Evolutionary conservation across 2,888 invertebrate species (phyloP).

Genomic region (Sphaeridia pumilis): DNA sequence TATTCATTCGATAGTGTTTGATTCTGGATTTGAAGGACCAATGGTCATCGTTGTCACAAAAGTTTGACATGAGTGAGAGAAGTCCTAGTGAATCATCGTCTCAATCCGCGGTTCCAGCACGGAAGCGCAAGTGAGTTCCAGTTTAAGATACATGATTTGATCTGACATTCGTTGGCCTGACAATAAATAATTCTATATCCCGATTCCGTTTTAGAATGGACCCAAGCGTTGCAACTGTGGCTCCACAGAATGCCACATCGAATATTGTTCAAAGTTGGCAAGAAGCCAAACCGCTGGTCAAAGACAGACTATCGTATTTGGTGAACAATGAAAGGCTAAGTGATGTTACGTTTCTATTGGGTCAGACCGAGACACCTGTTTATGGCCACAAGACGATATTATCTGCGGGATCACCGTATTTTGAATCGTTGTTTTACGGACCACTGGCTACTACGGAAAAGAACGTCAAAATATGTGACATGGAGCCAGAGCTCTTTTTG

Average conservation of each 20-base stretch:
- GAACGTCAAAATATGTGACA: constrained; percentile 60
- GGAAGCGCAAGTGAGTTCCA: constrained; percentile 5
- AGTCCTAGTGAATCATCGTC: no score
- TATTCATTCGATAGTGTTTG: no score
- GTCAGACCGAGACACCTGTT: constrained; percentile 47
- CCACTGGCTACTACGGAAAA: constrained; percentile 50
- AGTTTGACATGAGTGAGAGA: no score
- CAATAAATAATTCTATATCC: no score
- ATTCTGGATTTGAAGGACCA: no score
- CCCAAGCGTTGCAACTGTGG: no score
- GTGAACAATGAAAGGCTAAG: constrained; percentile 54
- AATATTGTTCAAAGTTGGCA: constrained; percentile 42
- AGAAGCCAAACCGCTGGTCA: constrained; percentile 60
- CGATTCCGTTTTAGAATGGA: no score
- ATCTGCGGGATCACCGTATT: constrained; percentile 70
- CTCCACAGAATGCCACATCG: no score
- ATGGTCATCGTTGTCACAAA: no score
- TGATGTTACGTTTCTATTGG: constrained; percentile 69
- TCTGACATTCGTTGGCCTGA: no score
- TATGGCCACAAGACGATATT: constrained; percentile 69
- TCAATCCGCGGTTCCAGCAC: neutral
- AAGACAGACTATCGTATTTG: constrained; percentile 59
- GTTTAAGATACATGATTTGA: no score
- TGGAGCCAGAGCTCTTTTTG: constrained; percentile 68
- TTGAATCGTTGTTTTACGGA: constrained; percentile 77